Percentiles rank a stretch among this genome's conserved stretches.
Evolutionary conservation across 2,797 vertebrate genomes (phyloP).

Genomic region (Mormyrus proboscirostris): DNA sequence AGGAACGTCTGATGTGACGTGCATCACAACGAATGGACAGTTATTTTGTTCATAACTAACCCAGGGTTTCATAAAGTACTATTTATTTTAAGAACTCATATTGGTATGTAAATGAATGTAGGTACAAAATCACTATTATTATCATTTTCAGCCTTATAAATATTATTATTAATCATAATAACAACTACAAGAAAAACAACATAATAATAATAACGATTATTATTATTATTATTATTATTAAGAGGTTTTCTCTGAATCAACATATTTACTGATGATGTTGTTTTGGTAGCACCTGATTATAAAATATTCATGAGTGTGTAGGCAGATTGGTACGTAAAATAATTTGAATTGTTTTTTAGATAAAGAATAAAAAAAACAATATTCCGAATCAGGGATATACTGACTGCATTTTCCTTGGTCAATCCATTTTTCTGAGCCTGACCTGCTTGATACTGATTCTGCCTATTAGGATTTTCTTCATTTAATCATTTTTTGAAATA

Average conservation of each 20-base stretch:
- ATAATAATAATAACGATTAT: neutral
- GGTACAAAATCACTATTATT: too few species aligned
- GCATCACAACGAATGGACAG: neutral
- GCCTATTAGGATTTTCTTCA: neutral
- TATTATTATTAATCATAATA: neutral
- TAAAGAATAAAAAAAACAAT: neutral
- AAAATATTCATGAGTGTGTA: neutral
- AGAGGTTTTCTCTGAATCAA: neutral
- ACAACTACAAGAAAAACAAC: neutral
- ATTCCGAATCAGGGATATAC: neutral
- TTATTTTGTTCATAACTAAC: neutral
- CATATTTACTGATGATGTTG: neutral
- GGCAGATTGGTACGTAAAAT: neutral
- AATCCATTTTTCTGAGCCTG: neutral
- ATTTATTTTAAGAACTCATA: neutral
- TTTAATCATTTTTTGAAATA: neutral
- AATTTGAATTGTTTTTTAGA: neutral
- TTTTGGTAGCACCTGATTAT: neutral
- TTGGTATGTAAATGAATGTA: neutral
- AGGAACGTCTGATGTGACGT: neutral
- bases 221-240: neutral
- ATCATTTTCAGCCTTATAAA: neutral
- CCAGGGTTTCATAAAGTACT: neutral
- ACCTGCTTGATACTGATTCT: neutral
- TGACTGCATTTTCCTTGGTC: neutral